Percentiles rank a stretch among this genome's conserved stretches.
Conservation (phyloP, 2,113 vertebrate species). For the Verasper variegatus region DNA sequence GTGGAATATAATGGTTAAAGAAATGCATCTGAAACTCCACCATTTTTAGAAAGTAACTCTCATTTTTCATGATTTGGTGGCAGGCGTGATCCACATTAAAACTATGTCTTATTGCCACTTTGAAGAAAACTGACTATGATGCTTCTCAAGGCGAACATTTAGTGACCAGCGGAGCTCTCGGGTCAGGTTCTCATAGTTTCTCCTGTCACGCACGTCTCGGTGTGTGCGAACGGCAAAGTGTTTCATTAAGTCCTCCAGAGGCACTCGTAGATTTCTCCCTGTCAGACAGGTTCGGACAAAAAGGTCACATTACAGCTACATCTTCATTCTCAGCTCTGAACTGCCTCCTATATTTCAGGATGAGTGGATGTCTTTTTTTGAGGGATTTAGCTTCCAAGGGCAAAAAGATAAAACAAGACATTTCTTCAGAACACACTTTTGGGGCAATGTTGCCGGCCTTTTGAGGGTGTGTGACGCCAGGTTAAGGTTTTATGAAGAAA, state of each 20-base stretch:
- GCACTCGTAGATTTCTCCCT: constrained; percentile 8
- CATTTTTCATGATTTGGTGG: background rate
- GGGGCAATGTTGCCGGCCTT: background rate
- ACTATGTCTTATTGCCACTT: background rate
- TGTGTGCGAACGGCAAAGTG: constrained; percentile 17
- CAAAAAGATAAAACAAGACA: too few species aligned
- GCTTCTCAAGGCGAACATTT: background rate
- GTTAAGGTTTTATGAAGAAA: background rate
- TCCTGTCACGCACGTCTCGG: background rate
- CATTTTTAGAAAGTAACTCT: background rate
- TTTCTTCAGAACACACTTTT: too few species aligned
- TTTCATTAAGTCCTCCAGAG: constrained; percentile 31
- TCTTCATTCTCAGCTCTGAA: background rate
- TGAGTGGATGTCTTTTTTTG: too few species aligned
- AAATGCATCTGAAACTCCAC: background rate
- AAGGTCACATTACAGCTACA: background rate
- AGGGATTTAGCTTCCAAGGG: background rate
- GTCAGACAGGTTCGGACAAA: background rate
- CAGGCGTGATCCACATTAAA: background rate
- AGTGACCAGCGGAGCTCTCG: background rate
- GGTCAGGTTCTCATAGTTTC: too few species aligned
- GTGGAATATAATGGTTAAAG: background rate
- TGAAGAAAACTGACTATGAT: too few species aligned
- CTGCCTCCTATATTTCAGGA: background rate
- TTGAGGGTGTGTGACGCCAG: too few species aligned